phyloP scores from a whole-genome alignment of 2,113 vertebrate genomes.

The Hyperoodon ampullatus region DNA sequence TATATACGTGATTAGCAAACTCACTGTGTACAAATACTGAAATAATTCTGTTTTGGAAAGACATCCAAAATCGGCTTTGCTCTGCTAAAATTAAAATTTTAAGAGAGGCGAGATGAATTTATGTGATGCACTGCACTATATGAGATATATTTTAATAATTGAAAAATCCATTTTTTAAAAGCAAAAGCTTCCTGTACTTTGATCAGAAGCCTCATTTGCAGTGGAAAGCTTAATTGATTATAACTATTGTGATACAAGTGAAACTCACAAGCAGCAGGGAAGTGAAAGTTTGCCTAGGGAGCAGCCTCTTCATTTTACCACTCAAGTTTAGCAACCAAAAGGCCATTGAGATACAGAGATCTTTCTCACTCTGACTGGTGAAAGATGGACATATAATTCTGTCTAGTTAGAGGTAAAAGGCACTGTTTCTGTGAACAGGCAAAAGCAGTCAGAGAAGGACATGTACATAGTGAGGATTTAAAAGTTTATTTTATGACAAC shows the following conservation, averaged over 20 bases:
- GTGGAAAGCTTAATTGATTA: not conserved
- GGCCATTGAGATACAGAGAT: not conserved
- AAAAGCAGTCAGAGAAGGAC: not conserved
- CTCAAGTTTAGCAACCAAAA: not conserved
- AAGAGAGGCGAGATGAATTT: not conserved
- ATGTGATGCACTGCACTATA: not conserved
- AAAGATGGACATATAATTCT: slow-evolving; percentile 39
- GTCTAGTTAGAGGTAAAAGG: not conserved
- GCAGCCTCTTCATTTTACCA: not conserved
- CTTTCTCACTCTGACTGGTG: not conserved
- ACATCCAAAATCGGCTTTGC: not conserved
- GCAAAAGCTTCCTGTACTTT: not conserved
- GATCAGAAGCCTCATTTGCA: not conserved
- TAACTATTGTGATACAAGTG: not conserved
- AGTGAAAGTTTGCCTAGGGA: not conserved
- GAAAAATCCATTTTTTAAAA: not conserved
- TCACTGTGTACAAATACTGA: not conserved
- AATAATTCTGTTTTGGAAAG: not conserved
- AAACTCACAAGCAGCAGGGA: not conserved
- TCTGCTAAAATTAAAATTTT: not conserved
- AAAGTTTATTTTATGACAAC: slow-evolving; percentile 4
- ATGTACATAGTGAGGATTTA: not conserved
- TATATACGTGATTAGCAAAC: not conserved
- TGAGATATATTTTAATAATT: not conserved
- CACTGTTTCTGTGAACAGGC: not conserved